Evolutionary conservation across 2,113 vertebrate genomes (phyloP).

Genomic region (Lamprologus speciosus): DNA sequence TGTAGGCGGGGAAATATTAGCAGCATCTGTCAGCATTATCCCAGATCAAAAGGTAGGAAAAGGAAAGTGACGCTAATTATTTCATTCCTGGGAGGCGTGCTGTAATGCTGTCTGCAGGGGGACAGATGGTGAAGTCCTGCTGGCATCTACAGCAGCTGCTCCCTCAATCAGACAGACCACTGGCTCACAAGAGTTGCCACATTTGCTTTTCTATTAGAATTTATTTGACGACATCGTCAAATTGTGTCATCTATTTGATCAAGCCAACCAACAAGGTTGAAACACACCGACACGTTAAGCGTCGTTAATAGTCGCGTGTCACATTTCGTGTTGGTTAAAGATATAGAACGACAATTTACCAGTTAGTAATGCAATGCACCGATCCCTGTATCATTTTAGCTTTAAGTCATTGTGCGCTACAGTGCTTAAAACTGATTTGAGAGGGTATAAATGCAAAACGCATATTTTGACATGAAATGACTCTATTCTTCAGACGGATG

Average conservation of each 20-base stretch:
- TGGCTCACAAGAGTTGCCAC: not conserved
- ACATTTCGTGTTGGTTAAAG: not conserved
- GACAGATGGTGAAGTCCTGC: slow-evolving; percentile 43
- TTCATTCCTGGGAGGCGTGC: slow-evolving; percentile 26
- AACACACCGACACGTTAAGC: not conserved
- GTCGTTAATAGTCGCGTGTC: not conserved
- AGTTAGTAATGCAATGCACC: not conserved
- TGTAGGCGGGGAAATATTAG: slow-evolving; percentile 11
- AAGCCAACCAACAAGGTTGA: not conserved
- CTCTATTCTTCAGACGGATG: not conserved
- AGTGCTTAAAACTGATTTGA: not conserved
- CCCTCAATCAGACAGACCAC: slow-evolving; percentile 6
- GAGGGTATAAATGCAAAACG: not conserved
- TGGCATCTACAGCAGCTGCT: slow-evolving; percentile 41
- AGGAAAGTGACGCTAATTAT: slow-evolving; percentile 35
- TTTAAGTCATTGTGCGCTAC: not conserved
- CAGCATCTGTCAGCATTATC: slow-evolving; percentile 23
- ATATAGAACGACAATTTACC: not conserved
- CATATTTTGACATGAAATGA: not conserved
- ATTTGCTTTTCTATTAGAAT: not conserved
- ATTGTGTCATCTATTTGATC: not conserved
- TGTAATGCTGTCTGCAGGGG: slow-evolving; percentile 6
- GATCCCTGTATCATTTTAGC: not conserved
- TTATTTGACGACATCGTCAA: not conserved
- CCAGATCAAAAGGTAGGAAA: slow-evolving; percentile 18